Evolutionary conservation across 2,113 vertebrate species (phyloP), one percentile per base, ranked within the genome.

Genomic region (Oophaga pumilio): DNA sequence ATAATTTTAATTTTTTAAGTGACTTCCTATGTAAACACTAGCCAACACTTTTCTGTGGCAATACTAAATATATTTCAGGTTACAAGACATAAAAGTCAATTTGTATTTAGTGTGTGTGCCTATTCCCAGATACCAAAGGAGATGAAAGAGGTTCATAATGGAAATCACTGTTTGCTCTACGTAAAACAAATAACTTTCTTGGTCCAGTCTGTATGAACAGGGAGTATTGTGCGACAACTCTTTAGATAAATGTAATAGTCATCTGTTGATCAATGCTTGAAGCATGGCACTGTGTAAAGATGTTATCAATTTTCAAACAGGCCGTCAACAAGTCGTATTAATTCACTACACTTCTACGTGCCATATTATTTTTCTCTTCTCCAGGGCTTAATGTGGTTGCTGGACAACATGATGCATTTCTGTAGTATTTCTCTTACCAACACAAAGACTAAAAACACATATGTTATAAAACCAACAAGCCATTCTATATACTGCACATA

Each of bases 111-210:
- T 84, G 87, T 88, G 77, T 93, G 94, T 94, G 95, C 93, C 90
- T 93, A 92, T 92, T 93, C 94, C 91, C 92, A 92, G 94, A 94
- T 94, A 94, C 94, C 90, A 68, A 85, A 87, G 76, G 90, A 94
- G 89, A 62, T 92, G 91, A 89, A 89, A 84, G 49, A 89, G 89
- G 50, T 82, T 89, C 89, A 64, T 93, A 93, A 94, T 94, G 94
- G 94, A 93, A 90, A 78, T 88, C 17, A 0, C 43, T 95, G 92
- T 96, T 96, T 95, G 92, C 90, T 93, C 89, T 92, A 90, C 89
- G 85, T 92, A 94, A 92, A 94, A 89, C 93, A 95, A 95, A 95
- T 87, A 94, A 0, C 69, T 87, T 91, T 85, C 90, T 90, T 90
- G 84, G 89, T 86, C 89, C 87, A 73, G 56, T 66, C 20, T 84